Conservation (phyloP, 2,113 vertebrate genomes). For the Corythaeola cristata region DNA sequence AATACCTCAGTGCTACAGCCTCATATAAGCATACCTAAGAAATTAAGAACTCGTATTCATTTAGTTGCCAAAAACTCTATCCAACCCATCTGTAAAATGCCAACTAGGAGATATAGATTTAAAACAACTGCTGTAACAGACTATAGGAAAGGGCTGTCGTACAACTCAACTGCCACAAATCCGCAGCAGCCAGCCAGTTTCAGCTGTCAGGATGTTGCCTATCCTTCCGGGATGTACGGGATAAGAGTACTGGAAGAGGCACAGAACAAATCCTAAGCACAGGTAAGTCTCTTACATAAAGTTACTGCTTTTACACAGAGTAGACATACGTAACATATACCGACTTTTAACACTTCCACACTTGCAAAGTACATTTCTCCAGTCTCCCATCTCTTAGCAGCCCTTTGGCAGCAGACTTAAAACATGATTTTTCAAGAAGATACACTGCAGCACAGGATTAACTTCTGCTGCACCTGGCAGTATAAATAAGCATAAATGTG, state of each 20-base stretch:
- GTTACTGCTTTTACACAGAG: neutral
- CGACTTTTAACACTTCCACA: neutral
- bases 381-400: neutral
- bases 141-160: neutral
- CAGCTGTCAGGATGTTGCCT: neutral
- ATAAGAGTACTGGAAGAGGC: neutral
- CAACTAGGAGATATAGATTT: neutral
- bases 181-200: neutral
- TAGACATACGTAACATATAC: fast-evolving
- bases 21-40: neutral
- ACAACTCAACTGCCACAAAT: neutral
- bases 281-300: fast-evolving
- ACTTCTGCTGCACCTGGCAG: neutral
- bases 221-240: neutral
- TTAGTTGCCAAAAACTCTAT: neutral
- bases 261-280: neutral
- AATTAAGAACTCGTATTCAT: fast-evolving
- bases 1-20: neutral
- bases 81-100: neutral
- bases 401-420: neutral
- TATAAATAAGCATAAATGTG: neutral
- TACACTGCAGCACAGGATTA: neutral
- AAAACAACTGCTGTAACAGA: neutral
- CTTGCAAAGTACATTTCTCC: neutral
- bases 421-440: neutral